Evolutionary conservation across 2,888 invertebrate genomes (phyloP), one percentile per base, ranked within the genome.

Genomic region (Synanthedon tipuliformis): DNA sequence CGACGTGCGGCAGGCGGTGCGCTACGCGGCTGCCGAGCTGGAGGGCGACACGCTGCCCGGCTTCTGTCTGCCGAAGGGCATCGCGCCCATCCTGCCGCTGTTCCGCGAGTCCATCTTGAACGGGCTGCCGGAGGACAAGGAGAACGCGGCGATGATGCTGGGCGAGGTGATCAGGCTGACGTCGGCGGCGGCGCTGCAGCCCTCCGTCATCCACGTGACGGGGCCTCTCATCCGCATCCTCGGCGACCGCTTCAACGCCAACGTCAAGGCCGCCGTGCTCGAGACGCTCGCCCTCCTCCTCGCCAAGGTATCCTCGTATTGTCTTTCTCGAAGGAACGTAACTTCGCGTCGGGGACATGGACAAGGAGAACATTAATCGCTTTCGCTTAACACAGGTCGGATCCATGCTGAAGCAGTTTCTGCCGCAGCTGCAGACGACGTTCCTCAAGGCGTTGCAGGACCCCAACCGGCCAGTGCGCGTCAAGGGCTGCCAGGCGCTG

Each of bases 381-480:
- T 27, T 23, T 27, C 10, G 2, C 10, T 34, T 34, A 3, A 1
- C 34, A 0, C 72, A 95, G 94, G 97, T 98, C 58, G 97, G 97
- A 50, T 91, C 93, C 41, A 94, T 97, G 93, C 84, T 99, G 77
- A 98, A 98, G 80, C 98, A 99, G 76, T 99, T 99, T 88, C 89
- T 99, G 68, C 99, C 99, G 2, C 99, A 99, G 84, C 90, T 99
- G 45, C 99, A 99, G 89, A 98, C 98, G 2, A 99, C 99, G 15
- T 99, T 99, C 87, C 90, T 98, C 52, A 98, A 98, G 85, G 95
- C 98, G 3, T 88, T 99, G 53, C 93, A 94, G 74, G 99, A 99
- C 80, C 91, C 94, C 27, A 94, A 94, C 78, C 89, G 97, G 54
- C 89, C 91, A 59, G 98, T 98, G 15, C 90, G 98, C 56, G 89